These are phyloP conservation scores for Nephila pilipes DNA, from an alignment of 1,140 invertebrate genomes.

Conservation along the genomic window DNA sequence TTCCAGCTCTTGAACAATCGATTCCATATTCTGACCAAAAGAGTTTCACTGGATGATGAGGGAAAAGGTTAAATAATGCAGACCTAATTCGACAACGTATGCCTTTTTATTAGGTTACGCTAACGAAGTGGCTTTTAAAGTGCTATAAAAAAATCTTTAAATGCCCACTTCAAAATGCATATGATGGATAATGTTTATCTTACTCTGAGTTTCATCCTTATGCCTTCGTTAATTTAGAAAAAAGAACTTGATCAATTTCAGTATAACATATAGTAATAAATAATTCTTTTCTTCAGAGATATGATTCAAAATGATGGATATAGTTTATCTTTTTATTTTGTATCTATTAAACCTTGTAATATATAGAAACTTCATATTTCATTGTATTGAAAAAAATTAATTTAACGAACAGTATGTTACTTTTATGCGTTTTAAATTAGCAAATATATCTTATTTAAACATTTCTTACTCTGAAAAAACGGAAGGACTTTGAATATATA, in stretches of 20 bases:
- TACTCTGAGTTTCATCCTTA: neutral
- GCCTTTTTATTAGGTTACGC: slow-evolving; percentile 56
- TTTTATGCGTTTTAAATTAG: too few species aligned
- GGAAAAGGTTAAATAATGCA: slow-evolving; percentile 62
- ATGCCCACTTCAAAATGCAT: neutral
- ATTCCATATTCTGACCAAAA: slow-evolving; percentile 49
- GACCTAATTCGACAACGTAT: slow-evolving; percentile 18
- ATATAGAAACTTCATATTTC: too few species aligned
- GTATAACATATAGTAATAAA: too few species aligned
- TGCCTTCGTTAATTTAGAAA: neutral
- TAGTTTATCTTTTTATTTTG: too few species aligned
- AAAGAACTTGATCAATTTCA: neutral
- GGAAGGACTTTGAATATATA: too few species aligned
- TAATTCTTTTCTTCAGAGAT: too few species aligned
- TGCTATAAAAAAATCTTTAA: slow-evolving; percentile 4
- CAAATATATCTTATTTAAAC: too few species aligned
- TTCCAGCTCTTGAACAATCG: slow-evolving; percentile 44
- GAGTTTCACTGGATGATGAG: neutral
- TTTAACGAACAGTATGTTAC: too few species aligned
- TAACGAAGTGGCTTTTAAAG: slow-evolving; percentile 66
- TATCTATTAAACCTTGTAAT: too few species aligned
- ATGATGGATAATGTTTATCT: slow-evolving; percentile 5
- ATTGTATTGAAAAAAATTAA: too few species aligned
- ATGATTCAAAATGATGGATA: too few species aligned
- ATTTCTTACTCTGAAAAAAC: too few species aligned